Evolutionary conservation across 37 sponge, comb jelly and placozoan species (phyloP).

Genomic region (Axinella damicornis): DNA sequence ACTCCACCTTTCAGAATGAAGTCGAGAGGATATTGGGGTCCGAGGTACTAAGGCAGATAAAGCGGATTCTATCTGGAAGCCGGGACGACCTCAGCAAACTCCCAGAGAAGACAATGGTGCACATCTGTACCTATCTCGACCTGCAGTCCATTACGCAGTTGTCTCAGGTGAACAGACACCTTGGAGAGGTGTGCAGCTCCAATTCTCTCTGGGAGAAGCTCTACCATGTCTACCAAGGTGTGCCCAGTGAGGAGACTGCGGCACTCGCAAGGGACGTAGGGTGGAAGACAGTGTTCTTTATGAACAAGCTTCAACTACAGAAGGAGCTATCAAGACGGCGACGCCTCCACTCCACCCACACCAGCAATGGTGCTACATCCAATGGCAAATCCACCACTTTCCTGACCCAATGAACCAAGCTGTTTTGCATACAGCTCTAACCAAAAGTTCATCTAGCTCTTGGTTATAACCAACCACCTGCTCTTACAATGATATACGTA

Average conservation of each 20-base stretch:
- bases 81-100: constrained; percentile 68
- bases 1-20: constrained; percentile 58
- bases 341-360: neutral
- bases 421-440: too few relatives aligned
- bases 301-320: constrained; percentile 93
- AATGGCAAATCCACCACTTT: constrained; percentile 19
- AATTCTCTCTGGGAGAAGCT: constrained; percentile 79
- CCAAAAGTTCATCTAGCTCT: too few relatives aligned
- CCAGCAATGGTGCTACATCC: neutral
- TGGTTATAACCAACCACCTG: too few relatives aligned
- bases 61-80: constrained; percentile 12
- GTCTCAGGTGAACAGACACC: constrained; percentile 65
- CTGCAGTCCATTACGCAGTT: constrained; percentile 73
- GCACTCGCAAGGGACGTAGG: constrained; percentile 81
- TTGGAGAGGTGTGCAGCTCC: constrained; percentile 71
- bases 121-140: constrained; percentile 67
- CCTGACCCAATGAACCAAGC: constrained; percentile 21
- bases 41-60: constrained; percentile 43
- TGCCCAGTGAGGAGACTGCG: constrained; percentile 63
- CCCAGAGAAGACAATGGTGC: constrained; percentile 44
- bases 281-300: constrained; percentile 97
- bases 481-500: too few relatives aligned
- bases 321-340: constrained; percentile 84
- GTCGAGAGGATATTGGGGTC: constrained; percentile 67
- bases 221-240: constrained; percentile 65